phyloP scores from a whole-genome alignment of 2,888 invertebrate genomes.

The Fissipunctia ypsillon region DNA sequence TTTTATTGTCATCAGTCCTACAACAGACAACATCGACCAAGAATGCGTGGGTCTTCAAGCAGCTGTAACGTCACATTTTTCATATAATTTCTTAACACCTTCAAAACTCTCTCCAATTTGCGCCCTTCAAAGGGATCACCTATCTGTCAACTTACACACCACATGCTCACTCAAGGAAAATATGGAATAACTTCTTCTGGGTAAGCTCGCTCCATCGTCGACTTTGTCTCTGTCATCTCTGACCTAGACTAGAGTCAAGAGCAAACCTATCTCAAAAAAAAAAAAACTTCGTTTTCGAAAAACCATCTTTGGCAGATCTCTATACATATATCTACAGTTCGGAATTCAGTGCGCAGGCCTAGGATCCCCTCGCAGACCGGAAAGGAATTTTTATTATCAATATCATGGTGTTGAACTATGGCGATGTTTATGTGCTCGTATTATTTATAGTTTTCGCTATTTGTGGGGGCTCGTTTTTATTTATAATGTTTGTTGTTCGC shows the following conservation, averaged over 20 bases:
- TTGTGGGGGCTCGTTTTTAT: slow-evolving; percentile 67
- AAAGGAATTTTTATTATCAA: slow-evolving; percentile 85
- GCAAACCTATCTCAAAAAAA: no score
- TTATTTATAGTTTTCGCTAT: slow-evolving; percentile 75
- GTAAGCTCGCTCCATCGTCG: no score
- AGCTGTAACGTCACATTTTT: slow-evolving; percentile 2
- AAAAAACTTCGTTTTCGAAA: slow-evolving; percentile 53
- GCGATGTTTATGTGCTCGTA: slow-evolving; percentile 72
- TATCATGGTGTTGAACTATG: slow-evolving; percentile 76
- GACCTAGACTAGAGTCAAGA: no score
- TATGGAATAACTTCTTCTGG: slow-evolving; percentile 45
- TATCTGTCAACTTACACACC: slow-evolving; percentile 20
- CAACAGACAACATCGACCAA: not conserved
- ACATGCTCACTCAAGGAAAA: slow-evolving; percentile 40
- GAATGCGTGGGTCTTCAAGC: not conserved
- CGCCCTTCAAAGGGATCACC: not conserved
- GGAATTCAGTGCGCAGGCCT: slow-evolving; percentile 61
- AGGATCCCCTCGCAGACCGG: slow-evolving; percentile 68
- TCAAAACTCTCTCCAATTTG: slow-evolving; percentile 3
- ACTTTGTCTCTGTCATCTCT: no score
- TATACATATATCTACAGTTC: slow-evolving; percentile 60
- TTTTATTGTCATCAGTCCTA: not conserved
- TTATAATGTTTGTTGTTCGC: slow-evolving; percentile 69
- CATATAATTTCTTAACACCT: not conserved
- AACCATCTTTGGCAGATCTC: slow-evolving; percentile 46